Conservation (phyloP, 2,797 vertebrate species). For the Karalla daura region DNA sequence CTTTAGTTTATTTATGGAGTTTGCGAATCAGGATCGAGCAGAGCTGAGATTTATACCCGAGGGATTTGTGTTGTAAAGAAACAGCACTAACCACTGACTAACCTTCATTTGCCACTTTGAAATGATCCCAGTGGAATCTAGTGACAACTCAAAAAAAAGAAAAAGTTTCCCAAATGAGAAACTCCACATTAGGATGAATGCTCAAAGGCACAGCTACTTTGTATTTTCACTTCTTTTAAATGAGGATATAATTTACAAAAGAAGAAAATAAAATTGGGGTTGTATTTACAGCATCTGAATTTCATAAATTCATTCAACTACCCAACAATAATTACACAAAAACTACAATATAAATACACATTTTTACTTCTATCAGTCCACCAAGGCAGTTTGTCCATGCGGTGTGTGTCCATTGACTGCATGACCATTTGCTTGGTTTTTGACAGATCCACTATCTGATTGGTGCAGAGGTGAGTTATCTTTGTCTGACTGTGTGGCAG, state of each 20-base stretch:
- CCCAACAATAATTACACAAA: background rate
- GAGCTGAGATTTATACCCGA: background rate
- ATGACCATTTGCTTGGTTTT: conserved; percentile 36
- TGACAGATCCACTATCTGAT: conserved; percentile 24
- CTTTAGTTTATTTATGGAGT: background rate
- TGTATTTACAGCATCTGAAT: background rate
- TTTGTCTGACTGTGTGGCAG: conserved; percentile 35
- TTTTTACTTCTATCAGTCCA: background rate
- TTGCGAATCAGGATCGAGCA: background rate
- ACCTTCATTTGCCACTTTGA: background rate
- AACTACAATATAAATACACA: background rate
- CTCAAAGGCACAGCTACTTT: background rate
- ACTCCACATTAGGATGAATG: background rate
- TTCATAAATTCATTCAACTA: background rate
- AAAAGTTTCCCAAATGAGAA: conserved; percentile 12
- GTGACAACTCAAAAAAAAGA: background rate
- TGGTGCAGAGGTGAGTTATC: conserved; percentile 38
- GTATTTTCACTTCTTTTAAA: conserved; percentile 1
- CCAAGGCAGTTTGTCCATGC: conserved; percentile 17
- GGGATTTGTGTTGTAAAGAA: background rate
- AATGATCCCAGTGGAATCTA: background rate
- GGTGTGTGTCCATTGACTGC: conserved; percentile 24
- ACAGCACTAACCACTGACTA: background rate
- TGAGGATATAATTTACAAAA: conserved; percentile 2
- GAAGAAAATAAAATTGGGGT: background rate